Conservation (phyloP, 1,140 invertebrate genomes). For the Brachionus plicatilis region DNA sequence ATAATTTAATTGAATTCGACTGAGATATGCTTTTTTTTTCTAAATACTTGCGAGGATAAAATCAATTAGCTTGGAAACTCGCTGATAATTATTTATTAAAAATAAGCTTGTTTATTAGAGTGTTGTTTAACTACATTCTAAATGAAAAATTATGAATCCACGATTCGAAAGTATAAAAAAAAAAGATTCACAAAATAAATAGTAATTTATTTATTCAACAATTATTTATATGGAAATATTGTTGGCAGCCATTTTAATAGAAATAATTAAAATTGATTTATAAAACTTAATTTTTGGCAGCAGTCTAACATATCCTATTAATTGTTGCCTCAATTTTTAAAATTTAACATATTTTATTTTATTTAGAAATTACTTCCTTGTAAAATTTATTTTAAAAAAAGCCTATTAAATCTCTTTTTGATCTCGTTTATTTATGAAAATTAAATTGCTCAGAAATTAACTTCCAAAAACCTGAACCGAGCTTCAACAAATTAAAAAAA, state of each 20-base stretch:
- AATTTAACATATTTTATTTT: neutral
- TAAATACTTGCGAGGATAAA: neutral
- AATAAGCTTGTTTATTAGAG: neutral
- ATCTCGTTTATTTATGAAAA: neutral
- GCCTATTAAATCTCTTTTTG: too few species aligned
- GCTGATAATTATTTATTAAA: neutral
- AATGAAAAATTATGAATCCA: neutral
- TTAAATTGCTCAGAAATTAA: neutral
- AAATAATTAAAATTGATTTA: too few species aligned
- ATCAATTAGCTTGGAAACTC: neutral
- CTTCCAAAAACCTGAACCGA: neutral
- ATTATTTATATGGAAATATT: too few species aligned
- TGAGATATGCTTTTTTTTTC: neutral
- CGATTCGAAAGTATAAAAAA: too few species aligned
- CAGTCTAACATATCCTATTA: too few species aligned
- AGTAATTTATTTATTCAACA: too few species aligned
- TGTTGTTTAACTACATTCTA: neutral
- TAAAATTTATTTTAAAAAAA: neutral
- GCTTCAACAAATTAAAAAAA: neutral
- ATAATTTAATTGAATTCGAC: neutral
- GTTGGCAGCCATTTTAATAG: too few species aligned
- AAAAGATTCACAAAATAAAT: too few species aligned
- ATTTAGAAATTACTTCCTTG: neutral
- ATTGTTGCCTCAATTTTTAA: neutral
- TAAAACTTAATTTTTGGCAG: too few species aligned